A percentile compares a stretch with the other conserved stretches of the same genome.
Evolutionary conservation across 2,113 vertebrate genomes (phyloP).

Genomic region (Panurus biarmicus): DNA sequence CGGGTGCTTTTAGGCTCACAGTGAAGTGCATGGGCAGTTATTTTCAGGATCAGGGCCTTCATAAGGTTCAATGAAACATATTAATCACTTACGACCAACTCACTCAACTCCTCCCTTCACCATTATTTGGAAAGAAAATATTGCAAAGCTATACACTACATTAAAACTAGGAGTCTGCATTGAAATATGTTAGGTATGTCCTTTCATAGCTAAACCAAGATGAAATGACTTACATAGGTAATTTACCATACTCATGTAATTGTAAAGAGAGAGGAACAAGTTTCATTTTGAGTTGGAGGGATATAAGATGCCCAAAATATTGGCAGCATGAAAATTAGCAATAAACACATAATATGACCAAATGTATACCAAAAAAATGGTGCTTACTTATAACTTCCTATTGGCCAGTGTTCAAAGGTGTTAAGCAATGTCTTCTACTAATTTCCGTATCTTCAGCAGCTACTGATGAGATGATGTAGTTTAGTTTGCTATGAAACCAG

Average conservation of each 20-base stretch:
- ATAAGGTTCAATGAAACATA: conserved; percentile 10
- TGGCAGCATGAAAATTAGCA: neutral
- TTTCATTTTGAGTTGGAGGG: neutral
- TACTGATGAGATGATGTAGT: neutral
- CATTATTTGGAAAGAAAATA: conserved; percentile 43
- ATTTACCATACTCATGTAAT: neutral
- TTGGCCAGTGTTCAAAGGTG: neutral
- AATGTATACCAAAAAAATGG: neutral
- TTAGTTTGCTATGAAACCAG: neutral
- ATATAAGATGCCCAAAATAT: neutral
- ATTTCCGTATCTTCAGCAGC: neutral
- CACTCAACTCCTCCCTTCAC: conserved; percentile 41
- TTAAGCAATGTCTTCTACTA: neutral
- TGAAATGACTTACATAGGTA: neutral
- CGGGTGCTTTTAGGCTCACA: neutral
- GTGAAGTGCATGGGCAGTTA: neutral
- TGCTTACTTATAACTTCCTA: neutral
- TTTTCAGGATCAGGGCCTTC: neutral
- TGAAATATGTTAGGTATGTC: conserved; percentile 16
- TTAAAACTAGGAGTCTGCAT: neutral
- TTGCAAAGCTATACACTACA: neutral
- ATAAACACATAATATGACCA: neutral
- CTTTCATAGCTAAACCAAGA: neutral
- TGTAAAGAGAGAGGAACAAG: neutral
- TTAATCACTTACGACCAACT: conserved; percentile 39